Conservation (phyloP, 2,113 vertebrate species). For the human (Homo sapiens) region DNA sequence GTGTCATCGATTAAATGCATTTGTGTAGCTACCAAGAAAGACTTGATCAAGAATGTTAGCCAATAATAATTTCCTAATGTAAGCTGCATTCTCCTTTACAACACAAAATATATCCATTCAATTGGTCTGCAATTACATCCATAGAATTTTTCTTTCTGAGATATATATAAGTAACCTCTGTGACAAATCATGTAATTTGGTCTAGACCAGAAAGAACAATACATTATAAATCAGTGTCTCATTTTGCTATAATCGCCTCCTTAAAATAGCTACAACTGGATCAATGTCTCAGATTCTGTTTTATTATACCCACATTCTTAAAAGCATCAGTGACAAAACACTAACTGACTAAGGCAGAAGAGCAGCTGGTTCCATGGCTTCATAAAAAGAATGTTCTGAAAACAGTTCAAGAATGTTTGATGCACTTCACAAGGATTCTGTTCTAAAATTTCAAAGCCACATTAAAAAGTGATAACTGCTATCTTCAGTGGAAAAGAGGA, state of each 20-base stretch:
- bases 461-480: constrained; percentile 83
- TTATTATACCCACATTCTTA: constrained; percentile 68
- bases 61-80: neutral
- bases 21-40: constrained; percentile 15
- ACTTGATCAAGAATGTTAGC: neutral
- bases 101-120: neutral
- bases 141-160: neutral
- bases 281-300: constrained; percentile 72
- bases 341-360: constrained; percentile 72
- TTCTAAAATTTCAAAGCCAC: constrained; percentile 87
- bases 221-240: constrained; percentile 73
- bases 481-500: constrained; percentile 81
- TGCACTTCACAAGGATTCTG: constrained; percentile 76
- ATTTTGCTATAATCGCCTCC: constrained; percentile 52
- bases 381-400: constrained; percentile 81
- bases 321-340: constrained; percentile 73
- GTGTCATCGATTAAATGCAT: neutral
- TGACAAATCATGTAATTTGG: constrained; percentile 62
- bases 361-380: constrained; percentile 81
- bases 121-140: neutral
- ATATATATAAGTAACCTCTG: constrained; percentile 40
- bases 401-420: constrained; percentile 85
- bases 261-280: constrained; percentile 77
- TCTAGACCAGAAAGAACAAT: constrained; percentile 58
- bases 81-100: constrained; percentile 13